Conservation (phyloP, 2,797 vertebrate genomes). For the Neosilurus hyrtlii region DNA sequence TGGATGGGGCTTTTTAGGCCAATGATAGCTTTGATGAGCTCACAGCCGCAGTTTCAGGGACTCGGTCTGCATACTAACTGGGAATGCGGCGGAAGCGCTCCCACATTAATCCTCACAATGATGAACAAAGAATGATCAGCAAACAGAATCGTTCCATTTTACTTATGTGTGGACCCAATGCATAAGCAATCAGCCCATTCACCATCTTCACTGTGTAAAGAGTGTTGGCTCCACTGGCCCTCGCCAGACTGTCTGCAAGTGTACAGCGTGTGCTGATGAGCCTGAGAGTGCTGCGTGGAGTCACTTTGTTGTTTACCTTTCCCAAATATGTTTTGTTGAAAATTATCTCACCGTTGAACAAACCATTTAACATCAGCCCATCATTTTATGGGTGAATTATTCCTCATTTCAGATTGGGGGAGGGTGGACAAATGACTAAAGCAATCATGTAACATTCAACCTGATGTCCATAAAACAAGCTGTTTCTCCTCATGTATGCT, state of each 20-base stretch:
- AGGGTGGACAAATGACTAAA: not conserved
- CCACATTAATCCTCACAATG: slow-evolving; percentile 48
- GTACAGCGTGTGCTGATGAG: slow-evolving; percentile 24
- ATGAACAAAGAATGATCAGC: slow-evolving; percentile 40
- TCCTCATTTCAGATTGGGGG: not conserved
- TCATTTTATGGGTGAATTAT: slow-evolving; percentile 41
- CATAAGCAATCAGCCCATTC: slow-evolving; percentile 45
- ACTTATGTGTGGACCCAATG: slow-evolving; percentile 21
- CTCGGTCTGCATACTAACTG: slow-evolving; percentile 46
- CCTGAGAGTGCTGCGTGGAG: slow-evolving; percentile 5
- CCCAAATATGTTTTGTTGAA: slow-evolving; percentile 45
- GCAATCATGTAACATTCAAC: slow-evolving; percentile 18
- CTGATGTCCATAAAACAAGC: slow-evolving; percentile 4
- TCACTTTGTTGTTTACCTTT: slow-evolving; percentile 40
- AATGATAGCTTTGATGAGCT: slow-evolving; percentile 54
- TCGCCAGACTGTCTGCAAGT: slow-evolving; percentile 26
- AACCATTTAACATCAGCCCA: slow-evolving; percentile 39
- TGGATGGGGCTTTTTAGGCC: slow-evolving; percentile 39
- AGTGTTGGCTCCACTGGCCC: slow-evolving; percentile 41
- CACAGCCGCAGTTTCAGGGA: slow-evolving; percentile 23
- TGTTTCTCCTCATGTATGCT: not conserved
- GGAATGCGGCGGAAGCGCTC: slow-evolving; percentile 49
- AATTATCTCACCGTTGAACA: slow-evolving; percentile 38
- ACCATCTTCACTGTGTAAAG: slow-evolving; percentile 48
- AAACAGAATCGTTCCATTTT: slow-evolving; percentile 50